Evolutionary conservation across 2,113 vertebrate species (phyloP).

Genomic region (Hemichromis elongatus): DNA sequence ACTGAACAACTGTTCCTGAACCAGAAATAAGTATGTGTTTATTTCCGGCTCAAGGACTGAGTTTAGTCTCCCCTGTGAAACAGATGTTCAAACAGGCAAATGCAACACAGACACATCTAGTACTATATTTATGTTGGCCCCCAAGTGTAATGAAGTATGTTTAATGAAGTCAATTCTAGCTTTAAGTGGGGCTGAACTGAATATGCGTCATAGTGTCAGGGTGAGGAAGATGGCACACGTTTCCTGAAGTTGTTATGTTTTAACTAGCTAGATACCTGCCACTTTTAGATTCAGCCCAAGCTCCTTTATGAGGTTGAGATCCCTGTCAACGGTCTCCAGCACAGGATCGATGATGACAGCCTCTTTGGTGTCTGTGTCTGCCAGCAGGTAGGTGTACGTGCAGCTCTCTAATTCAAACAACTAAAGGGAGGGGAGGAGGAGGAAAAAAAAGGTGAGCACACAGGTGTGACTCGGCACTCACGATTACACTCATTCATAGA

Average conservation of each 20-base stretch:
- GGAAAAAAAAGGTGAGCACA: background rate
- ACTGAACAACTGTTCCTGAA: background rate
- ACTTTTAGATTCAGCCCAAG: conserved; percentile 77
- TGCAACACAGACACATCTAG: background rate
- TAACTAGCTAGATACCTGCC: conserved; percentile 68
- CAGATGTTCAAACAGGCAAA: accelerated
- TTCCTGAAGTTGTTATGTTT: background rate
- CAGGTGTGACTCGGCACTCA: background rate
- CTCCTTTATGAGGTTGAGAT: conserved; percentile 75
- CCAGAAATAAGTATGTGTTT: too few species aligned
- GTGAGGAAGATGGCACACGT: background rate
- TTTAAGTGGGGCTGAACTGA: background rate
- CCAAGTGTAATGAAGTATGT: background rate
- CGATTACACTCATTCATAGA: too few species aligned
- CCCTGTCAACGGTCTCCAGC: conserved; percentile 80
- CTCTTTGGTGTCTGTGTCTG: conserved; percentile 73
- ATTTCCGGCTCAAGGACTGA: background rate
- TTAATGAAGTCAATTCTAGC: background rate
- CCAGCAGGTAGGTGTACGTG: conserved; percentile 88
- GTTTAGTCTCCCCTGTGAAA: background rate
- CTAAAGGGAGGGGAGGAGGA: conserved; percentile 35
- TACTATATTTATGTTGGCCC: background rate
- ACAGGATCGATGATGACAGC: conserved; percentile 87
- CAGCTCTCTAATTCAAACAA: conserved; percentile 81
- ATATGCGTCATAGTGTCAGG: background rate